Conservation (phyloP, 2,797 vertebrate species). For the Sebastes oblongus region DNA sequence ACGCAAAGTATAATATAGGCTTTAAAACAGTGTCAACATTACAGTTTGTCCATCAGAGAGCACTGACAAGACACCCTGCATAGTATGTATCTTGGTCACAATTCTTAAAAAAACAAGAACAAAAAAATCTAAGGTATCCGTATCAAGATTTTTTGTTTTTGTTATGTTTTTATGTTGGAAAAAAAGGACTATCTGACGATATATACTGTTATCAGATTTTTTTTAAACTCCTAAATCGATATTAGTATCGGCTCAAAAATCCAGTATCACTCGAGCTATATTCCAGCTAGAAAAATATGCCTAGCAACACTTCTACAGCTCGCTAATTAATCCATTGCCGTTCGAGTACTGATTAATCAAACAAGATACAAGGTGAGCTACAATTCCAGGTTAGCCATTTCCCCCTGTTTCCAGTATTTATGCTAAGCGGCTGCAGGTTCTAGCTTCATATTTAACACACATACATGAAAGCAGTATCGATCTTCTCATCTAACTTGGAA, state of each 20-base stretch:
- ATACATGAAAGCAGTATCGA: neutral
- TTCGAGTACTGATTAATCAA: no score
- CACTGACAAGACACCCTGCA: neutral
- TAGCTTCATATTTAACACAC: slow-evolving; percentile 1
- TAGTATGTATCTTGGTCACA: neutral
- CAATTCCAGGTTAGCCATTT: no score
- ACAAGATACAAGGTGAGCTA: no score
- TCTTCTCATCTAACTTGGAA: neutral
- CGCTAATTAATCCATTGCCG: neutral
- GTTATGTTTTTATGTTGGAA: neutral
- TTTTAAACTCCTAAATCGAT: neutral
- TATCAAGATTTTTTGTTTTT: no score
- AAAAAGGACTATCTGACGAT: neutral
- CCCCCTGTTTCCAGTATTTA: neutral
- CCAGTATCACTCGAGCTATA: neutral
- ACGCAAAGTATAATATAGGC: no score
- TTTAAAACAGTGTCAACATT: neutral
- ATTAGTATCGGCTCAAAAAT: neutral
- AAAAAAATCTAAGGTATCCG: no score
- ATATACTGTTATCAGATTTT: neutral
- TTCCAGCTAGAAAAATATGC: neutral
- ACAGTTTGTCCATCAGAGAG: neutral
- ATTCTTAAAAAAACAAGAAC: no score
- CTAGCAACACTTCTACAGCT: neutral
- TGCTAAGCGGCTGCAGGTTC: neutral